Conservation (phyloP, 2,888 invertebrate species). For the Drosophila gaucha region DNA sequence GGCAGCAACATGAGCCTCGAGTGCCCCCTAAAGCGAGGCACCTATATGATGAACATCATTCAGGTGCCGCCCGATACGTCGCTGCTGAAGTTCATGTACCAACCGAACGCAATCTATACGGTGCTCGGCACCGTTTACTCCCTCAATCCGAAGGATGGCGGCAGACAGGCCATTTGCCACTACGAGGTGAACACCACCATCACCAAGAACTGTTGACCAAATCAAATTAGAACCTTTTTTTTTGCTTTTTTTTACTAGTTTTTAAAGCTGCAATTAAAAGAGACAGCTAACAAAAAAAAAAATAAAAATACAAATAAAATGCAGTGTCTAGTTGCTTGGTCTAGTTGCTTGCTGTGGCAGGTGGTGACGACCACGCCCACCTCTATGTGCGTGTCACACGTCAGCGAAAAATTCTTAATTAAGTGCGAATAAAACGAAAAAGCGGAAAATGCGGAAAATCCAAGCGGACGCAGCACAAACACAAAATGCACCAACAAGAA, state of each 20-base stretch:
- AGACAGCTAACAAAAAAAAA: background rate
- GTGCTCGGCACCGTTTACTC: conserved; percentile 68
- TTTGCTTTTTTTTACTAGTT: conserved; percentile 4
- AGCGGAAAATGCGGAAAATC: no score
- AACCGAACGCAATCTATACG: conserved; percentile 70
- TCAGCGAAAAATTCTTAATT: conserved; percentile 60
- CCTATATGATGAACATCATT: conserved; percentile 68
- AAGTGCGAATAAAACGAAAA: no score
- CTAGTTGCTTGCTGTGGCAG: background rate
- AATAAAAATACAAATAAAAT: conserved; percentile 17
- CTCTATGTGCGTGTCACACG: conserved; percentile 62
- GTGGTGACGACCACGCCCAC: no score
- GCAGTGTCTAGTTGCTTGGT: conserved; percentile 3
- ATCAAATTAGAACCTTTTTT: conserved; percentile 4
- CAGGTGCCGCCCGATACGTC: conserved; percentile 73
- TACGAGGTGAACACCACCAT: conserved; percentile 78
- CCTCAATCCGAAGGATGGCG: conserved; percentile 47
- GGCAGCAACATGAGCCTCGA: conserved; percentile 74
- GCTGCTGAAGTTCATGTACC: conserved; percentile 76
- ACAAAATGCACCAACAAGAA: conserved; percentile 40
- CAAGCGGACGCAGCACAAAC: no score
- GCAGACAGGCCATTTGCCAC: conserved; percentile 50
- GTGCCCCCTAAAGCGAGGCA: conserved; percentile 72
- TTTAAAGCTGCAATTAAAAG: conserved; percentile 23
- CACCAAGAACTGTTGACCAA: conserved; percentile 66